Evolutionary conservation across 1,140 invertebrate genomes (phyloP), one percentile per base, ranked within the genome.

Genomic region (Zaprionus africanus): DNA sequence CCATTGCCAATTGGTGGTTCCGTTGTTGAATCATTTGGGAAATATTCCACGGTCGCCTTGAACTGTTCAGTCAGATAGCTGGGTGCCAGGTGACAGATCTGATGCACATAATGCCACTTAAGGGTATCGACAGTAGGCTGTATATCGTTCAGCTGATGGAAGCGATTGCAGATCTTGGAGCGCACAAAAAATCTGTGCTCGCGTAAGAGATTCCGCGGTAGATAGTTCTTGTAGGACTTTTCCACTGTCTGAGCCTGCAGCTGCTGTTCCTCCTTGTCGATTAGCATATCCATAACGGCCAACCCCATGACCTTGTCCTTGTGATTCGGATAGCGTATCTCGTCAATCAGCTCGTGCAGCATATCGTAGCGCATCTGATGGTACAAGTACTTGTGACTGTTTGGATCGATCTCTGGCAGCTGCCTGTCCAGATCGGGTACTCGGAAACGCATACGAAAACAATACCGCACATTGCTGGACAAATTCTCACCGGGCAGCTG

Each of bases 331-430:
- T 96, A 96, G 66, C 95, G 94, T 61, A 97, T 95, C 90, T 97
- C 96, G 19, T 95, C 93, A 73, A 98, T 96, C 85, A 95, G 95
- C 82, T 96, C 96, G 51, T 96, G 94, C 41, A 97, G 93, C 17
- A 98, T 95, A 94, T 98, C 97, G 85, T 94, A 94, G 41, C 96
- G 93, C 34, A 96, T 96, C 95, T 98, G 97, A 92, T 96, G 95
- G 92, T 97, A 98, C 91, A 96, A 96, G 93, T 97, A 98, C 82
- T 97, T 94, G 86, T 97, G 97, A 13, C 97, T 96, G 60, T 94
- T 94, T 24, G 93, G 77, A 93, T 98, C 97, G 41, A 96, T 93
- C 63, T 94, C 94, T 71, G 95, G 95, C 15, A 98, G 92, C 36
- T 92, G 91, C 63, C 94, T 93, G 34, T 94, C 93, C 51, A 97